A percentile compares a stretch with the other conserved stretches of the same genome.
Conservation (phyloP, 2,888 invertebrate species). For the Thymelicus lineola region DNA sequence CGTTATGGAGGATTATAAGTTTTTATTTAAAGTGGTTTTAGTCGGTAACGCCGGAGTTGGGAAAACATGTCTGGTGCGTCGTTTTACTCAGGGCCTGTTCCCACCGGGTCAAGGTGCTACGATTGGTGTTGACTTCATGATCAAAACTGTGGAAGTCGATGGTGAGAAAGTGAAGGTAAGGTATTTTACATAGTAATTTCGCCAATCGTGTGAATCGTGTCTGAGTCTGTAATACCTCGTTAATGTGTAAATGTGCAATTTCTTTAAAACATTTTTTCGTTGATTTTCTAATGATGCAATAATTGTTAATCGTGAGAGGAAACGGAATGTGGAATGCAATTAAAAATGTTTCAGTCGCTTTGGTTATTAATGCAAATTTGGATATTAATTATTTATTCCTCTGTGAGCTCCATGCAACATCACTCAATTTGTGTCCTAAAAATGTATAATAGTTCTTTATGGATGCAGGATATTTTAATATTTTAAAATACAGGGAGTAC, state of each 20-base stretch:
- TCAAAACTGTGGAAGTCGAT: conserved; percentile 98
- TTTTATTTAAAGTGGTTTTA: conserved; percentile 99
- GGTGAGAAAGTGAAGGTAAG: conserved; percentile 96
- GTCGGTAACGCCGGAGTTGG: conserved; percentile 99
- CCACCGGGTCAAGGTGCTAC: conserved; percentile 99
- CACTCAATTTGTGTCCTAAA: background rate
- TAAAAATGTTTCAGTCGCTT: conserved; percentile 12
- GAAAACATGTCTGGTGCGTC: conserved; percentile 97
- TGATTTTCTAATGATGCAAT: conserved; percentile 36
- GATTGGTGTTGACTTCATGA: conserved; percentile 99
- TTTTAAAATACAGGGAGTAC: too few relatives aligned
- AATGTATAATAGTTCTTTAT: background rate
- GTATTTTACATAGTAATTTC: conserved; percentile 27
- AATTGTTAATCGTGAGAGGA: conserved; percentile 24
- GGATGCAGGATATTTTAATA: too few relatives aligned
- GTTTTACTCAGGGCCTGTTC: conserved; percentile 99
- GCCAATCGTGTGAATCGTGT: background rate
- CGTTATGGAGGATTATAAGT: conserved; percentile 98
- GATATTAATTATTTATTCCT: background rate
- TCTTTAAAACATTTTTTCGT: conserved; percentile 4
- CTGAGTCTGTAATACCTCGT: background rate
- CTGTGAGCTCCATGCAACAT: background rate
- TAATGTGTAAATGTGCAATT: conserved; percentile 2
- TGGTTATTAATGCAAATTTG: background rate
- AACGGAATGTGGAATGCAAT: conserved; percentile 28